Base-by-base conservation (phyloP, 2,797 vertebrate species). In the Lepus oiostolus region DNA sequence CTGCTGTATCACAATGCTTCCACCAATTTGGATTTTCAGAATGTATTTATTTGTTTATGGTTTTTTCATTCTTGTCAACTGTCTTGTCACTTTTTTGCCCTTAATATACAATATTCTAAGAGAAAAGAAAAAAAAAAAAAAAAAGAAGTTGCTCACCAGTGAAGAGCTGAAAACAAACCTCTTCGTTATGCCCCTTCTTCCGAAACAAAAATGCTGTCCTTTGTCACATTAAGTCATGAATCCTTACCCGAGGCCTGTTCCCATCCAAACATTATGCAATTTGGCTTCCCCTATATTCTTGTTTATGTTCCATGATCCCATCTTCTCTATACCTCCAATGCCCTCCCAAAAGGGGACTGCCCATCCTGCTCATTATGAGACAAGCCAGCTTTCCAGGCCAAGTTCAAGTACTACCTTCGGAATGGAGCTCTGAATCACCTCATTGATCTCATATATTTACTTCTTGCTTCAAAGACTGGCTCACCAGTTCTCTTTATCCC, bases 391-490 rank as follows among this genome's bases (percentile, higher is more conserved):
- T 88, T 88, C 24, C n/a, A 54, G n/a, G 54, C 26, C 68, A 92
- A 52, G 38, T 50, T 63, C 54, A 72, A 42, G 62, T 26, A 3
- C 38, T 63, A 30, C 7, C 35, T 85, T 79, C 63, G 4, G 50
- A 63, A 22, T 13, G 13, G 4, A 95, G 19, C 19, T 91, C 22
- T 28, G 65, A 7, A 76, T 16, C 75, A 79, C 28, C 1, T 62
- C 62, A 54, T 28, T 83, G 26, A 14, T 60, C 26, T 24, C 17
- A 72, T 60, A 14, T 21, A 42, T 52, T 75, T 90, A 75, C 13
- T 82, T 83, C 26, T 75, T 88, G 35, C 54, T 84, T 90, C 50
- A 89, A 93, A 85, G 47, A 2, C 10, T 26, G 85, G n/a, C 12
- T 82, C 63, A 77, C 72, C 94, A 83, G 28, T 60, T 71, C 8